phyloP scores from a whole-genome alignment of 2,888 invertebrate genomes.

The Vanessa cardui region DNA sequence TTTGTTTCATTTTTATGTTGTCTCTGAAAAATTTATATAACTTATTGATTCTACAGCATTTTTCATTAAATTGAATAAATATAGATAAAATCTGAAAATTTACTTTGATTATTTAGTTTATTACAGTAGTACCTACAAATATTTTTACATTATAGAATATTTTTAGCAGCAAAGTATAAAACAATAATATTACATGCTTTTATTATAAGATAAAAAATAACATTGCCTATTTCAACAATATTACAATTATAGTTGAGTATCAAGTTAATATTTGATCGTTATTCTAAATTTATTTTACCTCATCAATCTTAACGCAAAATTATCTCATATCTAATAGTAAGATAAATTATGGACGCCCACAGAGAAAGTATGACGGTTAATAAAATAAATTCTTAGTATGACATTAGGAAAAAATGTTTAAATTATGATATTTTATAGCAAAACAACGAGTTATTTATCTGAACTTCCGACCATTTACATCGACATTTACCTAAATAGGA shows the following conservation, averaged over 20 bases:
- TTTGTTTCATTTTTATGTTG: conserved; percentile 22
- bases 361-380: neutral
- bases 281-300: too few relatives aligned
- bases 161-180: too few relatives aligned
- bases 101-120: too few relatives aligned
- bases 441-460: conserved; percentile 26
- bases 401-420: conserved; percentile 1
- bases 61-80: neutral
- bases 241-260: too few relatives aligned
- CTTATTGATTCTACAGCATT: neutral
- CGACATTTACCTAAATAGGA: conserved; percentile 49
- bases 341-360: neutral
- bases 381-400: conserved; percentile 1
- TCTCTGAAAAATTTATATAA: neutral
- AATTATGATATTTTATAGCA: conserved; percentile 9
- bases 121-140: too few relatives aligned
- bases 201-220: too few relatives aligned
- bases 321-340: neutral
- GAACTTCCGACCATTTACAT: conserved; percentile 32
- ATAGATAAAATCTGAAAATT: neutral
- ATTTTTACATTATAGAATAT: too few relatives aligned
- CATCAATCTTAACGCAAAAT: neutral
- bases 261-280: too few relatives aligned
- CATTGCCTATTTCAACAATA: too few relatives aligned
- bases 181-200: too few relatives aligned